Base-by-base conservation (phyloP, 2,888 invertebrate genomes). In the Apotomis capreana region DNA sequence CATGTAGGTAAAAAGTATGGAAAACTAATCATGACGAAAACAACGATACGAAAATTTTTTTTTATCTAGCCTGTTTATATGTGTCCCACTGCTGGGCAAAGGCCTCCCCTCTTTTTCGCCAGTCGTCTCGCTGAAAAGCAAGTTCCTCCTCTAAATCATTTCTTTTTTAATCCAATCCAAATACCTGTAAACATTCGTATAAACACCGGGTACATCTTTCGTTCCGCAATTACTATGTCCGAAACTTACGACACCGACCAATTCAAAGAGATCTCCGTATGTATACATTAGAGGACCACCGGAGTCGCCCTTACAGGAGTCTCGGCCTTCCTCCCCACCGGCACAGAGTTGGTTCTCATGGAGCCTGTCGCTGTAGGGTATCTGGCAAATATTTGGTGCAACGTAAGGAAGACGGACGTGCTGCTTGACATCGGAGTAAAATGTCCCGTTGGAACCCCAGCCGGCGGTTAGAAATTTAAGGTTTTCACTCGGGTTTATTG, bases 241-340 rank as follows among this genome's bases (percentile, higher is more conserved):
- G 69, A 88, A 91, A 9, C 94, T 94, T 8, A 94, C 90, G 2
- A 94, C 80, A 0, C 94, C 94, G 26, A 87, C 78, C 10, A 85
- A 37, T n/a, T 77, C 69, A 0, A 68, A 80, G 8, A 76, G 78
- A 3, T 81, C 64, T 4, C 74, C 78, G 13, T 77, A 76, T 10
- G 74, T 72, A 0, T 80, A 78, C 89, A 94, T 94, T 9, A 95
- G 83, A 0, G 95, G 95, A 0, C 95, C 95, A 3, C 95, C 95
- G 67, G 94, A 94, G 75, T 95, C 95, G 0, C 95, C 94, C 26
- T 88, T 78, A 75, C 95, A 95, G 0, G 95, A 94, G 79, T 94
- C 94, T 59, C 59, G 59, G 3, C 70, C 74, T 57, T 74, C 70
- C 26, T 74, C 46, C 0, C 76, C 77, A 1, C 77, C 77, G n/a